Base-by-base conservation (phyloP, 2,113 vertebrate genomes). In the Heterotilapia buettikoferi region DNA sequence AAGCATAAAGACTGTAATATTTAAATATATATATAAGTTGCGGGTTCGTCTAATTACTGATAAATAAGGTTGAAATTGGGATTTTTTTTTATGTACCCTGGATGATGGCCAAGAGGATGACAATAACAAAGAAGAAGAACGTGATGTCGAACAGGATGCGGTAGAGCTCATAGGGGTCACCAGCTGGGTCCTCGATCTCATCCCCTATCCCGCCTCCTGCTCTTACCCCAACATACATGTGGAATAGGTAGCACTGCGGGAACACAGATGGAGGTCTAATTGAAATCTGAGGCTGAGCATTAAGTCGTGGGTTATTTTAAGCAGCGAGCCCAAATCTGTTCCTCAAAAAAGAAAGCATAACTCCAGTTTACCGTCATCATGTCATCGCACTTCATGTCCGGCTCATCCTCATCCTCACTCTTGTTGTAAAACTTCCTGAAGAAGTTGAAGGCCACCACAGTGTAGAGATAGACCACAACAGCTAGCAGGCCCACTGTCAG, bases 391-490 rank as follows among this genome's bases (percentile, higher is more conserved):
- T 99, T 99, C 98, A 99, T 99, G 76, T 99, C 98, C 0, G 98
- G 98, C 90, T 99, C 98, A 0, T 98, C 98, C 8, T 99, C 98
- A 5, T 99, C 98, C 76, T 97, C 98, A 0, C 98, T 98, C 93
- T 99, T 99, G 95, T 99, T 99, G 97, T 99, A 99, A 96, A 99
- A 99, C 94, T 99, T 99, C 82, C 98, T 98, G 95, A 99, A 99
- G 96, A 99, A 99, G 96, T 99, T 99, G 94, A 99, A 99, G 4
- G 98, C 98, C 94, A 99, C 98, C 90, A 99, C 98, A 0, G 98
- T 99, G 94, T 99, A 99, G 79, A 99, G 98, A 78, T 99, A 99
- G 18, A 99, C 98, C 6, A 99, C 98, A 2, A 99, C 98, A 1
- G 98, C 98, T 4, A 99, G 96, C 92, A 99, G 97, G 24, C 99